phyloP scores from a whole-genome alignment of 2,888 invertebrate species.

The Anorthoa munda region DNA sequence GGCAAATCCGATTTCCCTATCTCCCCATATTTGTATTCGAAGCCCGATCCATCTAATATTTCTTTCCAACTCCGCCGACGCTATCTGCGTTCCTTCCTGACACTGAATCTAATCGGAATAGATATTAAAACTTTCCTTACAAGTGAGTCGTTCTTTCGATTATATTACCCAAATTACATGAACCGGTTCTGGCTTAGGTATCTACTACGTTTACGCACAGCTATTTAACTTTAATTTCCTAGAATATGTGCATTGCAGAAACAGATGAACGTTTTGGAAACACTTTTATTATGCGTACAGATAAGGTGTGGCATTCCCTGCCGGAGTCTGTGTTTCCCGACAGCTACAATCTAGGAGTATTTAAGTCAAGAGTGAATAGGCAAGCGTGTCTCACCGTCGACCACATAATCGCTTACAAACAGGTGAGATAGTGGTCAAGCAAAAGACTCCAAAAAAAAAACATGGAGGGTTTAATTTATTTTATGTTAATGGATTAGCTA shows the following conservation, averaged over 20 bases:
- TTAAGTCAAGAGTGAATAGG: no score
- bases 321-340: no score
- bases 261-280: no score
- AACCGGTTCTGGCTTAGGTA: conserved; percentile 58
- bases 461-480: conserved; percentile 43
- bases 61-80: conserved; percentile 88
- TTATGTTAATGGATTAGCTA: conserved; percentile 62
- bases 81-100: conserved; percentile 90
- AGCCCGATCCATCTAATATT: conserved; percentile 90
- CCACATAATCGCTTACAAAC: no score
- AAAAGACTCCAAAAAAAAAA: no score
- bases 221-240: conserved; percentile 17
- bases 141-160: conserved; percentile 79
- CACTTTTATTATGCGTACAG: no score
- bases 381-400: no score
- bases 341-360: no score
- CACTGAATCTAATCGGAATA: conserved; percentile 91
- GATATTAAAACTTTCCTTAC: conserved; percentile 91
- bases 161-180: conserved; percentile 74
- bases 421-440: no score
- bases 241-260: background rate
- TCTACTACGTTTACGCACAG: background rate
- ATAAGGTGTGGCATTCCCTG: no score
- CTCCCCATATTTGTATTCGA: conserved; percentile 90
- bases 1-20: conserved; percentile 90